Conservation (phyloP, 2,113 vertebrate genomes). For the Cyanoramphus novaezelandiae region DNA sequence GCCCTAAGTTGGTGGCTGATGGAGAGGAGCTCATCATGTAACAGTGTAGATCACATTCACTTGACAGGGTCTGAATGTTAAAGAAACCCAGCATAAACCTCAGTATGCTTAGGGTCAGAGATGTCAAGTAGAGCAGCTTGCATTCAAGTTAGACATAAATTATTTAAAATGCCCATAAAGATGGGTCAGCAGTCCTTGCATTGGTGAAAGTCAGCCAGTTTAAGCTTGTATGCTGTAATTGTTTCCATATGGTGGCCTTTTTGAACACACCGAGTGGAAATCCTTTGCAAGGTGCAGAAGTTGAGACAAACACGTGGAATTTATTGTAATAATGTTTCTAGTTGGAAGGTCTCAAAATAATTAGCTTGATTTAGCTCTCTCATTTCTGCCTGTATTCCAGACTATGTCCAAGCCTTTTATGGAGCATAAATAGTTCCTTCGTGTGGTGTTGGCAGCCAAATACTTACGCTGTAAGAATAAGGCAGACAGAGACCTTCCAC, state of each 20-base stretch:
- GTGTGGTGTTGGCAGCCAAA: not conserved
- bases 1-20: not conserved
- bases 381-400: slow-evolving; percentile 17
- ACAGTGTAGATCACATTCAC: not conserved
- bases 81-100: slow-evolving; percentile 60
- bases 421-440: slow-evolving; percentile 26
- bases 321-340: slow-evolving; percentile 31
- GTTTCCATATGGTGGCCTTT: slow-evolving; percentile 16
- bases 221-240: slow-evolving; percentile 14
- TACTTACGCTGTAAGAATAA: not conserved
- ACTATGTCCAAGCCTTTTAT: not conserved
- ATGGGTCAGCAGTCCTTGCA: slow-evolving; percentile 33
- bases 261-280: not conserved
- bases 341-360: slow-evolving; percentile 46
- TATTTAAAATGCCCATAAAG: slow-evolving; percentile 57
- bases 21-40: not conserved
- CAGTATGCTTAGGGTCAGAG: slow-evolving; percentile 11
- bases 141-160: slow-evolving; percentile 52
- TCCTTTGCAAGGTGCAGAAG: not conserved
- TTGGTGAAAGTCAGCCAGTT: not conserved
- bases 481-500: slow-evolving; percentile 20
- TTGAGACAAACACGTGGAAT: slow-evolving; percentile 13
- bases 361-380: slow-evolving; percentile 45
- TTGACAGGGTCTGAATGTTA: slow-evolving; percentile 42
- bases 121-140: slow-evolving; percentile 55